These are phyloP conservation scores for Callimorpha dominula DNA, from an alignment of 2,888 invertebrate genomes.

Conservation along the genomic window DNA sequence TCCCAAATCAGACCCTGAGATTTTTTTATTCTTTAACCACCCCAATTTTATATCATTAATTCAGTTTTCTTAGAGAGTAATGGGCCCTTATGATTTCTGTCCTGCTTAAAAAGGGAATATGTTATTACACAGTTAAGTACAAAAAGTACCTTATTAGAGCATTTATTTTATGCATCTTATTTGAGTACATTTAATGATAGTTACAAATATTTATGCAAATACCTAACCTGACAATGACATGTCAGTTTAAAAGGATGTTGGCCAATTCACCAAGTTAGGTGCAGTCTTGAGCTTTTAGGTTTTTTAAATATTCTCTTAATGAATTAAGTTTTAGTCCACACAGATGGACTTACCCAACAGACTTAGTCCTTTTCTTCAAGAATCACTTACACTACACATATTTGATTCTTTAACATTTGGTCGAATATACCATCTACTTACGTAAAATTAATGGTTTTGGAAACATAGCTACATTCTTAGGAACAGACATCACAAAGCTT, in stretches of 20 bases:
- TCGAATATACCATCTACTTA: constrained; percentile 43
- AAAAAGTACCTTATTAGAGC: background rate
- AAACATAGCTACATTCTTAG: constrained; percentile 49
- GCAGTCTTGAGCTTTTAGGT: constrained; percentile 36
- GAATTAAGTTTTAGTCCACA: constrained; percentile 33
- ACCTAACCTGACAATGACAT: background rate
- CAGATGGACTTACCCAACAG: constrained; percentile 30
- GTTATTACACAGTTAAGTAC: constrained; percentile 4
- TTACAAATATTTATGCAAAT: constrained; percentile 3
- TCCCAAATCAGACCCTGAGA: background rate
- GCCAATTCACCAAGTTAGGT: constrained; percentile 24
- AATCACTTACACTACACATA: constrained; percentile 34
- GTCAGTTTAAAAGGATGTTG: constrained; percentile 7
- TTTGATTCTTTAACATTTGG: constrained; percentile 45
- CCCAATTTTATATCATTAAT: background rate
- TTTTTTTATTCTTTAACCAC: background rate
- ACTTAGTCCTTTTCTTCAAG: constrained; percentile 22
- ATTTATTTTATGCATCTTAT: background rate
- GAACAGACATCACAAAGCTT: constrained; percentile 55
- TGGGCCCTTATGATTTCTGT: background rate
- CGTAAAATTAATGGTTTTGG: constrained; percentile 35
- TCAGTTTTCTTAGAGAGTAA: background rate
- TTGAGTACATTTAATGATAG: background rate
- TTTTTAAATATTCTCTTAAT: constrained; percentile 10
- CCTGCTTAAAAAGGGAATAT: background rate